phyloP scores from a whole-genome alignment of 2,888 invertebrate species.

The Melieria omissa region DNA sequence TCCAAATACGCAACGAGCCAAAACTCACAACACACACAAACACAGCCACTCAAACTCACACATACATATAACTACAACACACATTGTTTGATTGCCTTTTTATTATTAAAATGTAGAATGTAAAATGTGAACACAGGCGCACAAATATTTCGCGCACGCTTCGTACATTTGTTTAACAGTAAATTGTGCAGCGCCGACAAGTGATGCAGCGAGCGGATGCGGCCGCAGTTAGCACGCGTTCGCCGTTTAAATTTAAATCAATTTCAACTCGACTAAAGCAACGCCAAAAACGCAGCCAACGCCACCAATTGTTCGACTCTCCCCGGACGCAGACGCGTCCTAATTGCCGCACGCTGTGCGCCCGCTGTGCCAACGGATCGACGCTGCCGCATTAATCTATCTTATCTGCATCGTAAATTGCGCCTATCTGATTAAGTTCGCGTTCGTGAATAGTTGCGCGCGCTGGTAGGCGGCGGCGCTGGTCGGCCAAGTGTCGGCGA shows the following conservation, averaged over 20 bases:
- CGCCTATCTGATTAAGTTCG: no score
- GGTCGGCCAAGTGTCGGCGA: no score
- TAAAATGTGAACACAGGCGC: background rate
- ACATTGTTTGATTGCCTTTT: background rate
- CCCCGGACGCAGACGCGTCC: no score
- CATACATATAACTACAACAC: background rate
- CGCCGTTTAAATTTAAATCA: slow-evolving; percentile 2
- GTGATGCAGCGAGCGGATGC: background rate
- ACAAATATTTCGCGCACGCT: background rate
- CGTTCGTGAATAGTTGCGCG: no score
- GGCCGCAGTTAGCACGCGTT: background rate
- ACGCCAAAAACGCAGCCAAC: background rate
- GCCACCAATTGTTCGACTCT: background rate
- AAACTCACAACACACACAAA: background rate
- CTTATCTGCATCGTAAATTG: no score
- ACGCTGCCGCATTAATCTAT: no score
- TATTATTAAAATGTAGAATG: background rate
- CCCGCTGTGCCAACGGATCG: no score
- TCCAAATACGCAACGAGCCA: background rate
- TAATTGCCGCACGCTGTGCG: no score
- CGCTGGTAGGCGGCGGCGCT: no score
- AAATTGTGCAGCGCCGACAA: background rate
- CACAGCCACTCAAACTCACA: background rate
- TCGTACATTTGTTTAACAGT: background rate
- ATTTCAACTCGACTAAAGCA: background rate